Conservation (phyloP, 2,797 vertebrate species). For the Oryzias dopingdopingensis region DNA sequence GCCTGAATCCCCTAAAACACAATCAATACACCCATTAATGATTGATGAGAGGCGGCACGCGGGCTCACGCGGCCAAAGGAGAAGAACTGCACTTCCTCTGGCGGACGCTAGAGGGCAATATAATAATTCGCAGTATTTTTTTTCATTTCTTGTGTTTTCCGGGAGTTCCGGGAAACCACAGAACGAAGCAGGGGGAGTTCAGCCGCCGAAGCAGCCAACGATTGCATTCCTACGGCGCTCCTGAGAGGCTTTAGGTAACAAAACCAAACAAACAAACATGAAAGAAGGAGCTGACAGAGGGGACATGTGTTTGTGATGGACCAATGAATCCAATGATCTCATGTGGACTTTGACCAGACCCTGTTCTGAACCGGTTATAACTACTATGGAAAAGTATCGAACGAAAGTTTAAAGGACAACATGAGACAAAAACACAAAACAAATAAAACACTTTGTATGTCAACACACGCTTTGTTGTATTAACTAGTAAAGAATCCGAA, state of each 20-base stretch:
- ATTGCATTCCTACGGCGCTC: neutral
- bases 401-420: neutral
- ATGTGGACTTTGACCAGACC: conserved; percentile 45
- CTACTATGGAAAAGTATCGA: neutral
- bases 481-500: too few species aligned
- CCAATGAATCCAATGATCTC: neutral
- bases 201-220: too few species aligned
- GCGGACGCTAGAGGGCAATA: conserved; percentile 60
- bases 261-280: neutral
- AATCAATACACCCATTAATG: conserved; percentile 71
- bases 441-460: too few species aligned
- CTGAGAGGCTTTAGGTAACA: conserved; percentile 37
- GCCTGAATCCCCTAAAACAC: conserved; percentile 47
- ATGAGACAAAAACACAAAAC: too few species aligned
- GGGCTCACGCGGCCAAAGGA: neutral
- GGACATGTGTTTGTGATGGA: too few species aligned
- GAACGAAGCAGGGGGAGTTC: neutral
- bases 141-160: conserved; percentile 20
- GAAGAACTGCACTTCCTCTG: conserved; percentile 23
- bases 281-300: too few species aligned
- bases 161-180: conserved; percentile 23
- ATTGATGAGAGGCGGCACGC: conserved; percentile 58
- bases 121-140: neutral
- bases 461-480: too few species aligned
- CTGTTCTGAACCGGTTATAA: conserved; percentile 3